These are phyloP conservation scores for Lagocephalus sceleratus DNA, from an alignment of 2,797 vertebrate species.

Conservation along the genomic window DNA sequence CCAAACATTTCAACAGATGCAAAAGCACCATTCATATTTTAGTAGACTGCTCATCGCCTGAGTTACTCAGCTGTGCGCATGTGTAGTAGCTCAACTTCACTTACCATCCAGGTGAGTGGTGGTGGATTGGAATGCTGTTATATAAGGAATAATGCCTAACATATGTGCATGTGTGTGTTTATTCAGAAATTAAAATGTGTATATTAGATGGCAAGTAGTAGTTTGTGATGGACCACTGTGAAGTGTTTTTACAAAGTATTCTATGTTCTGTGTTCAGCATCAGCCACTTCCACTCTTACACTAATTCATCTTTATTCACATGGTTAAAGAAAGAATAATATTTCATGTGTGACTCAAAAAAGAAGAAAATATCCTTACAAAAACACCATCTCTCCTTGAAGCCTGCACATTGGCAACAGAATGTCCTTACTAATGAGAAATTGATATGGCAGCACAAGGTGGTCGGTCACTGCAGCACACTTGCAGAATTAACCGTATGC, in stretches of 20 bases:
- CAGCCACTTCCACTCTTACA: not conserved
- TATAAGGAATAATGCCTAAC: not conserved
- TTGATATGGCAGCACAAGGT: constrained; percentile 37
- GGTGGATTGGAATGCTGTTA: not conserved
- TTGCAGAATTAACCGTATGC: constrained; percentile 54
- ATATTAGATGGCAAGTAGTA: constrained; percentile 25
- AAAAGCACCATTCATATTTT: constrained; percentile 48
- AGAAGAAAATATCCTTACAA: constrained; percentile 2
- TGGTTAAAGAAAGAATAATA: not conserved
- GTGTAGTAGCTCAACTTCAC: constrained; percentile 7
- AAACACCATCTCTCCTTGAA: constrained; percentile 5
- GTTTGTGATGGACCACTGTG: no score
- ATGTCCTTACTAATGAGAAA: constrained; percentile 58
- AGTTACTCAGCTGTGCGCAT: constrained; percentile 28
- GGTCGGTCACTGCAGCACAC: constrained; percentile 30
- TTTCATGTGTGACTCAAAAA: not conserved
- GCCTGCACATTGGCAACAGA: constrained; percentile 24
- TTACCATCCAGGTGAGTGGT: constrained; percentile 38
- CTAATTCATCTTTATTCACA: not conserved
- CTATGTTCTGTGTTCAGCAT: no score
- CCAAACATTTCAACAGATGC: not conserved
- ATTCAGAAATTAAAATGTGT: not conserved
- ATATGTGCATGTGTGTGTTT: not conserved
- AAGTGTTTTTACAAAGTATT: no score
- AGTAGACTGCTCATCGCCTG: constrained; percentile 32